A percentile compares a stretch with the other conserved stretches of the same genome.
Evolutionary conservation across 2,888 invertebrate genomes (phyloP).

Genomic region (Lobophora halterata): DNA sequence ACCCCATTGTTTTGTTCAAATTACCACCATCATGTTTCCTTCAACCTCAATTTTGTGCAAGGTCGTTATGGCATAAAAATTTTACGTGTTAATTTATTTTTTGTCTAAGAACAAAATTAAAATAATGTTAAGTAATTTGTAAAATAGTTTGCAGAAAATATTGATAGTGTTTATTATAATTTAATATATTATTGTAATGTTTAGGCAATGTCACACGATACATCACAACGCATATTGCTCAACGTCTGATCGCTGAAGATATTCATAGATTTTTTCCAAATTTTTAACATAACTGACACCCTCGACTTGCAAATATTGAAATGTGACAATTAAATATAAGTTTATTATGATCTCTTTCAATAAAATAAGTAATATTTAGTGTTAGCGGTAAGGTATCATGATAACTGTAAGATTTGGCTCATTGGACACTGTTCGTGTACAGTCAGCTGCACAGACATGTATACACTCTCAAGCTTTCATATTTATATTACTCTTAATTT

Average conservation of each 20-base stretch:
- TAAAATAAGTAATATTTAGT: conserved; percentile 68
- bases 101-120: conserved; percentile 55
- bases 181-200: conserved; percentile 54
- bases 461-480: no score
- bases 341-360: conserved; percentile 79
- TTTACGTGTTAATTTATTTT: conserved; percentile 73
- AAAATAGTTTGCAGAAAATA: conserved; percentile 69
- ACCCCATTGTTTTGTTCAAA: conserved; percentile 17
- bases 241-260: conserved; percentile 33
- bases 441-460: no score
- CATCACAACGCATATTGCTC: conserved; percentile 59
- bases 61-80: conserved; percentile 58
- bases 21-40: conserved; percentile 15
- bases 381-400: conserved; percentile 31
- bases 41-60: conserved; percentile 40
- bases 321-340: conserved; percentile 74
- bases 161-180: conserved; percentile 58
- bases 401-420: conserved; percentile 27
- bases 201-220: conserved; percentile 44
- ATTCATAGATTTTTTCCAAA: conserved; percentile 19
- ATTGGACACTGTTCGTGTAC: conserved; percentile 32
- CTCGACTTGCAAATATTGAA: conserved; percentile 50
- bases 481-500: no score
- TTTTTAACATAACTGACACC: conserved; percentile 5
- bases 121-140: conserved; percentile 77